These are phyloP conservation scores for Phylloscopus trochilus DNA, from an alignment of 2,113 vertebrate genomes.

Conservation along the genomic window DNA sequence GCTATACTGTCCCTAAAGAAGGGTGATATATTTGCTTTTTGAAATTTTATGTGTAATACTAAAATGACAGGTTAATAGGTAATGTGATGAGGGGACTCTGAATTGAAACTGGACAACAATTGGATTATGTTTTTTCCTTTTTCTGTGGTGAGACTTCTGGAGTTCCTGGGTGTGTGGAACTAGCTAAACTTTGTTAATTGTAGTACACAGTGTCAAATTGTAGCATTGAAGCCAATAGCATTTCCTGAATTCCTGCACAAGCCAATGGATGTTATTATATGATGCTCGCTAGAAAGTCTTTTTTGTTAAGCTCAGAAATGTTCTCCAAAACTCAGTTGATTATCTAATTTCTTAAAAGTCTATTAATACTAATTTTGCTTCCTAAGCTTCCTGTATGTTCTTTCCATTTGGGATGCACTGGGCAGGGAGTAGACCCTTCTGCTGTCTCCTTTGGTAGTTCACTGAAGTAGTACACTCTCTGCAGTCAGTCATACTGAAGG, in stretches of 20 bases:
- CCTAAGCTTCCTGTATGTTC: not conserved
- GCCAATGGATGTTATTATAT: not conserved
- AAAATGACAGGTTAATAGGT: not conserved
- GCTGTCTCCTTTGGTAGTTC: not conserved
- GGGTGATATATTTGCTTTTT: not conserved
- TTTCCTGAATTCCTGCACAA: not conserved
- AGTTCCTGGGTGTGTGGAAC: not conserved
- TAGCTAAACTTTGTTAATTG: not conserved
- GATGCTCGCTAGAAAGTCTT: not conserved
- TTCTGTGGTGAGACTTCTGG: not conserved
- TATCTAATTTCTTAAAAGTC: not conserved
- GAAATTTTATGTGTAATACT: not conserved
- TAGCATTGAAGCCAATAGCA: not conserved
- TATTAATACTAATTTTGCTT: not conserved
- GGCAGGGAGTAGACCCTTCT: not conserved
- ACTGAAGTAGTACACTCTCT: not conserved
- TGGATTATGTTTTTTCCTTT: not conserved
- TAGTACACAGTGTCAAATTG: not conserved
- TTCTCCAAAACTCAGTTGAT: not conserved
- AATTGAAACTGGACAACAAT: not conserved
- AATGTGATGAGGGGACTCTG: not conserved
- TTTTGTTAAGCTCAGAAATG: not conserved
- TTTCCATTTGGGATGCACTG: not conserved
- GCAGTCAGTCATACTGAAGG: not conserved
- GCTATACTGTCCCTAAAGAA: not conserved